These are phyloP conservation scores for Pelmatolapia mariae DNA, from an alignment of 2,113 vertebrate genomes.

Conservation along the genomic window DNA sequence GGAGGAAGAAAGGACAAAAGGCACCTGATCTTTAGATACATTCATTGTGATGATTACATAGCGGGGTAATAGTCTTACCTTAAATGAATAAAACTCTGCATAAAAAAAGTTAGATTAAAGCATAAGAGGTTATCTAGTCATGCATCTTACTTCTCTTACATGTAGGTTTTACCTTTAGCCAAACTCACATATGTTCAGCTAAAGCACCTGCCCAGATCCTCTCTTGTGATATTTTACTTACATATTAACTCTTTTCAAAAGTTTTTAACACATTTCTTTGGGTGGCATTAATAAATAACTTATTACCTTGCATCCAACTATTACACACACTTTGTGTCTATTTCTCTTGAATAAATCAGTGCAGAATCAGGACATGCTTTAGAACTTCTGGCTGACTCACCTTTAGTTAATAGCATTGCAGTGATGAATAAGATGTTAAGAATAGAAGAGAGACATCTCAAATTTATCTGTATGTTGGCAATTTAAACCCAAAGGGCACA, in stretches of 20 bases:
- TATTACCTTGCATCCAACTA: neutral
- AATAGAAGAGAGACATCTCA: neutral
- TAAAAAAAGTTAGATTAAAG: neutral
- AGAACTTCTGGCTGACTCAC: neutral
- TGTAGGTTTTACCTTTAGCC: neutral
- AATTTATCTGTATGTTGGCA: neutral
- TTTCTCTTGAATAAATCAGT: neutral
- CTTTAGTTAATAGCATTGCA: neutral
- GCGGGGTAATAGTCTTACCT: neutral
- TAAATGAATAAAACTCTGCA: neutral
- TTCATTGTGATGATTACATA: neutral
- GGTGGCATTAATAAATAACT: neutral
- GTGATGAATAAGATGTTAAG: conserved; percentile 6
- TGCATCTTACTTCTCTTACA: neutral
- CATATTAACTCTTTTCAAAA: neutral
- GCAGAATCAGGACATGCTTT: neutral
- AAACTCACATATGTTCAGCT: neutral
- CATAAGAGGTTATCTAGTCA: neutral
- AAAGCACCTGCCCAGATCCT: neutral
- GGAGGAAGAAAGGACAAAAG: neutral
- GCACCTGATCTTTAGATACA: neutral
- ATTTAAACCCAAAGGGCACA: neutral
- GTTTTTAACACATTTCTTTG: neutral
- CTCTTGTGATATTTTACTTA: neutral
- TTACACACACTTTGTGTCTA: neutral